Base-by-base conservation (phyloP, 2,888 invertebrate genomes). In the Ctenicera cuprea region DNA sequence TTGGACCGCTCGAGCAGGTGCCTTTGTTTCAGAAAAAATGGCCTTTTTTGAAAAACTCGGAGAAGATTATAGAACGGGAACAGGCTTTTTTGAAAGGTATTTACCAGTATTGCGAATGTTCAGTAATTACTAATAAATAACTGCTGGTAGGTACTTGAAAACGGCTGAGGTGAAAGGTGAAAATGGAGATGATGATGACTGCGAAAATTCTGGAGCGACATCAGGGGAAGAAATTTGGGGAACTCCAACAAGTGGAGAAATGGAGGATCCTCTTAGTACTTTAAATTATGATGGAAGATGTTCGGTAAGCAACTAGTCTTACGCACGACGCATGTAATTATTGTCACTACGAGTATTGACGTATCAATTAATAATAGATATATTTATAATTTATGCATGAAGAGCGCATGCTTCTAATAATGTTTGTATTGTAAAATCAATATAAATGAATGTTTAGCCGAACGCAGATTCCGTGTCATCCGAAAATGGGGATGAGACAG, bases 171-270 rank as follows among this genome's bases (percentile, higher is more conserved):
- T 80, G 80, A 87, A 80, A 9, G 80, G 88, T 82, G 79, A 88
- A 86, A 83, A 90, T 83, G 79, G 84, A 37, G 90, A 90, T 80
- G 95, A 94, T 79, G 95, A 95, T 73, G 76, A 76, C 14, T 73
- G 73, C 12, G 95, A 95, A 82, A 95, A 94, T 0, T 95, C 95
- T 52, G 95, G 94, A 0, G 95, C 94, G 0, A 93, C 93, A 0
- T 95, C 95, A 2, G 95, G 95, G 0, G 95, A 95, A 85, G 95
- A 96, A 82, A 93, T 95, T 22, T 96, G 95, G 95, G 95, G 95
- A 0, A 95, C 95, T 0, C 95, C 95, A 3, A 95, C 95, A 0
- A 95, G 95, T 78, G 95, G 95, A 20, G 91, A 95, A 43, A 92
- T 94, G 78, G 95, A 95, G 80, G 94, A 95, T 77, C 87, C 88